Conservation (phyloP, 2,113 vertebrate species). For the Bos taurus region ARS-UCD2.0 NC_037357.1:77678001-77678500, state of each 20-base stretch:
- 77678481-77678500: neutral
- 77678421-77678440: neutral
- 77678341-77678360: neutral
- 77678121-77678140: no score
- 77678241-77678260: neutral
- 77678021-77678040: no score
- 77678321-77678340: neutral
- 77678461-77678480: neutral
- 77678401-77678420: neutral
- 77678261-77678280: neutral
- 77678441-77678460: neutral
- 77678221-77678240: neutral
- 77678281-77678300: neutral
- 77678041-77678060: no score
- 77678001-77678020: no score
- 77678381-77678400: neutral
- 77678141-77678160: no score
- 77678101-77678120: no score
- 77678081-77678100: no score
- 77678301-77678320: neutral
- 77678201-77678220: neutral
- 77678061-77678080: no score
- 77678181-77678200: no score
- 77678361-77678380: neutral
- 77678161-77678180: no score